Conservation (phyloP, 2,113 vertebrate species). For the Speoplatyrhinus poulsoni region DNA sequence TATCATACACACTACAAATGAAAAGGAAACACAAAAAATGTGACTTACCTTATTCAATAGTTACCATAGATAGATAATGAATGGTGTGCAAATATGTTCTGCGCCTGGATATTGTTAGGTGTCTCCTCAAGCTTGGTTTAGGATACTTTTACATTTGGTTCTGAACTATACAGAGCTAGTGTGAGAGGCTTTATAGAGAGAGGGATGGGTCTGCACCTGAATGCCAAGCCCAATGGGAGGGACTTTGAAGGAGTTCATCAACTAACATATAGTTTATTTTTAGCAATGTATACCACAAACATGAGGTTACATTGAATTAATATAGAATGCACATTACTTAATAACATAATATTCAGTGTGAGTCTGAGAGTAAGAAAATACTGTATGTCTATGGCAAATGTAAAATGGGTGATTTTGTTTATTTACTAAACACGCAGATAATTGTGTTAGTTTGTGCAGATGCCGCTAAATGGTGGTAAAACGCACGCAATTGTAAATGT, state of each 20-base stretch:
- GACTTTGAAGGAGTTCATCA: conserved; percentile 63
- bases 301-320: too few species aligned
- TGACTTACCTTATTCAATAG: conserved; percentile 45
- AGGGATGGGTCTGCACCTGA: conserved; percentile 71
- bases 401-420: too few species aligned
- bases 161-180: conserved; percentile 58
- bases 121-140: conserved; percentile 28
- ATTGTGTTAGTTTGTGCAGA: too few species aligned
- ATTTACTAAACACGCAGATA: too few species aligned
- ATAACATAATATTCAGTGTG: too few species aligned
- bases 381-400: too few species aligned
- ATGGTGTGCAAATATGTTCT: background rate
- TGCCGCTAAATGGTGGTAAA: too few species aligned
- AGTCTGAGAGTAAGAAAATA: too few species aligned
- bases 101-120: background rate
- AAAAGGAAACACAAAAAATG: background rate
- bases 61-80: conserved; percentile 18
- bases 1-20: background rate
- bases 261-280: conserved; percentile 56
- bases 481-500: too few species aligned
- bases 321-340: too few species aligned
- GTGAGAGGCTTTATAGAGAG: conserved; percentile 67
- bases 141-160: conserved; percentile 56
- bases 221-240: conserved; percentile 72
- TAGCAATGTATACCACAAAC: conserved; percentile 30